Evolutionary conservation across 2,797 vertebrate genomes (phyloP), one percentile per base, ranked within the genome.

Genomic region (Peromyscus melanophrys): DNA sequence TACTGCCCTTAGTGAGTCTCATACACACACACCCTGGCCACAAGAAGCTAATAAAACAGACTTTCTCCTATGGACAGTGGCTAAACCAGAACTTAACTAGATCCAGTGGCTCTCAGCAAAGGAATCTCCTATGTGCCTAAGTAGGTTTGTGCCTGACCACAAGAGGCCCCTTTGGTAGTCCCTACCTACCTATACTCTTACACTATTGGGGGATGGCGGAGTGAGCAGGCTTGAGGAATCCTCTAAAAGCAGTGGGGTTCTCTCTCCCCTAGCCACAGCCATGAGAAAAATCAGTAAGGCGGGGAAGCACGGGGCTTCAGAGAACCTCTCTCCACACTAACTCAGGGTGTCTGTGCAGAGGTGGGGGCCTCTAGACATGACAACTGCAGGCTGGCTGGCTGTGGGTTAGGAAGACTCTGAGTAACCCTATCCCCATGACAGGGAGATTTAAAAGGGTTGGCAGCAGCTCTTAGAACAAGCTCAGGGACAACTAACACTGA

Each of bases 401-500:
- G 46, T 49, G 40, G 11, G 8, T 13, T 17, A 11, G 40, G 9
- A 1, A 27, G 40, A 12, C 3, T 31, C 61, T 14, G 17, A 46
- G 90, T 40, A 59, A 88, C 23, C 34, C 61, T 88, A 52, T 27
- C 65, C 40, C 4, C 1, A 43, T 34, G 8, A 82, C 16, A 0
- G 0, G 71, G 43, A 59, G 55, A 49, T 78, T 61, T 55, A 37
- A 77, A 76, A 87, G 37, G 67, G 27, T 94, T 89, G 37, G 40
- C 52, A n/a, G 40, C 59, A 92, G 82, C 29, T 90, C 61, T 75
- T 10, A 59, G 57, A 97, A 93, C 25, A 59, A 81, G 59, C 4
- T 63, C 17, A 25, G 29, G 19, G 21, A 27, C 25, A 31, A 12
- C 55, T 34, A 10, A 37, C 65, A 87, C 14, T 69, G 23, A 94